A percentile compares a stretch with the other conserved stretches of the same genome.
These are phyloP conservation scores for Nipponia nippon DNA, from an alignment of 2,113 vertebrate species.

Conservation along the genomic window DNA sequence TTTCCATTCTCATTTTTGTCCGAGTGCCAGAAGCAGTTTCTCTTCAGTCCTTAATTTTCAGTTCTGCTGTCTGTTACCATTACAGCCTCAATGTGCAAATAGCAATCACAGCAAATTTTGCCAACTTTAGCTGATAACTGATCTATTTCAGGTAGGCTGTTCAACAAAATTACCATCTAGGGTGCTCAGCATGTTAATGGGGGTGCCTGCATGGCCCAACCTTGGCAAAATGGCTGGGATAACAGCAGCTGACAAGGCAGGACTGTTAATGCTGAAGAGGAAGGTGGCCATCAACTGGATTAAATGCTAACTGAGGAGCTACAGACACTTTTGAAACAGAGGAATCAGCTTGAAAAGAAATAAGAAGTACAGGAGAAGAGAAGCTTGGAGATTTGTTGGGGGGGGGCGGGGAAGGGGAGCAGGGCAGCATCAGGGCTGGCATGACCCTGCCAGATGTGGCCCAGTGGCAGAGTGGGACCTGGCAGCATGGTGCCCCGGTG, in stretches of 20 bases:
- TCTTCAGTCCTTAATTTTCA: not conserved
- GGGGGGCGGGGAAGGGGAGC: not conserved
- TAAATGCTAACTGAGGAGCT: not conserved
- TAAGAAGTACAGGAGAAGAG: not conserved
- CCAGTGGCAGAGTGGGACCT: too few relatives aligned
- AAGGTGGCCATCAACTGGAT: not conserved
- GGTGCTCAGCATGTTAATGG: not conserved
- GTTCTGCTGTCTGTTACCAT: not conserved
- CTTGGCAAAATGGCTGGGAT: not conserved
- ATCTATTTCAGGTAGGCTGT: not conserved
- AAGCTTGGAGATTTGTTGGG: not conserved
- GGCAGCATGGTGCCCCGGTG: rapidly evolving
- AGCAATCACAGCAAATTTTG: not conserved
- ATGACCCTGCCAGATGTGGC: not conserved
- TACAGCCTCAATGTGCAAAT: not conserved
- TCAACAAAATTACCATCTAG: not conserved
- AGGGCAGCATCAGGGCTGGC: rapidly evolving
- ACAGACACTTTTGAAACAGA: not conserved
- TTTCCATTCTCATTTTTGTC: not conserved
- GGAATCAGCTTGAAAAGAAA: not conserved
- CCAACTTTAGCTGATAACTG: not conserved
- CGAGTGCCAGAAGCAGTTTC: not conserved
- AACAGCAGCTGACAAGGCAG: not conserved
- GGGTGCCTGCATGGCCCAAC: not conserved
- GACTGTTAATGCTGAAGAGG: not conserved